Percentiles rank a stretch among this genome's conserved stretches.
Conservation (phyloP, 2,797 vertebrate genomes). For the Gymnodraco acuticeps region DNA sequence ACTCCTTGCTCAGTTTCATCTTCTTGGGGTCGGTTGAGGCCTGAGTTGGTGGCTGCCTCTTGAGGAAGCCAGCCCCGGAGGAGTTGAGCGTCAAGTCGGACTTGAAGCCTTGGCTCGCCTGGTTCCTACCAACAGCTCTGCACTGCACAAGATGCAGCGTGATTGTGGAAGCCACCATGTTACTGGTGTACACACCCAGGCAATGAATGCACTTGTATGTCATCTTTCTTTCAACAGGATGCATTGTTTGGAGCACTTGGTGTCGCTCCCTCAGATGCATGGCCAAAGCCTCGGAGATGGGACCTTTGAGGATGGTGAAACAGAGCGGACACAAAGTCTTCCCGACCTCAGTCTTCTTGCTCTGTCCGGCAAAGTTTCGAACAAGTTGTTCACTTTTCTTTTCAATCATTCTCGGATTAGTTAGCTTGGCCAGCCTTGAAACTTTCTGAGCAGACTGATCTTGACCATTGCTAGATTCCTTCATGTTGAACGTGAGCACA, state of each 20-base stretch:
- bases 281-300: conserved; percentile 93
- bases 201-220: conserved; percentile 99
- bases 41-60: conserved; percentile 89
- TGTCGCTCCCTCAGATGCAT: conserved; percentile 95
- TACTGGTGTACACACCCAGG: conserved; percentile 97
- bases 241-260: conserved; percentile 97
- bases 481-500: conserved; percentile 96
- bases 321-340: conserved; percentile 98
- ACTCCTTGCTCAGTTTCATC: conserved; percentile 84
- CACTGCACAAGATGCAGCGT: conserved; percentile 98
- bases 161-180: conserved; percentile 99
- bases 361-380: conserved; percentile 86
- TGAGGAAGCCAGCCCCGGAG: conserved; percentile 86
- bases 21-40: conserved; percentile 88
- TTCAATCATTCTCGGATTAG: conserved; percentile 85
- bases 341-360: conserved; percentile 91
- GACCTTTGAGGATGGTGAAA: conserved; percentile 97
- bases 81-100: conserved; percentile 86
- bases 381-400: conserved; percentile 83
- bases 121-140: conserved; percentile 93
- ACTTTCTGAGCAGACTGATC: conserved; percentile 82
- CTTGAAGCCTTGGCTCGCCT: conserved; percentile 89
- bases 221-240: conserved; percentile 97
- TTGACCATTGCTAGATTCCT: conserved; percentile 88
- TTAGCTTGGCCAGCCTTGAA: conserved; percentile 51